Conservation (phyloP, 2,797 vertebrate genomes). For the Coilia nasus region DNA sequence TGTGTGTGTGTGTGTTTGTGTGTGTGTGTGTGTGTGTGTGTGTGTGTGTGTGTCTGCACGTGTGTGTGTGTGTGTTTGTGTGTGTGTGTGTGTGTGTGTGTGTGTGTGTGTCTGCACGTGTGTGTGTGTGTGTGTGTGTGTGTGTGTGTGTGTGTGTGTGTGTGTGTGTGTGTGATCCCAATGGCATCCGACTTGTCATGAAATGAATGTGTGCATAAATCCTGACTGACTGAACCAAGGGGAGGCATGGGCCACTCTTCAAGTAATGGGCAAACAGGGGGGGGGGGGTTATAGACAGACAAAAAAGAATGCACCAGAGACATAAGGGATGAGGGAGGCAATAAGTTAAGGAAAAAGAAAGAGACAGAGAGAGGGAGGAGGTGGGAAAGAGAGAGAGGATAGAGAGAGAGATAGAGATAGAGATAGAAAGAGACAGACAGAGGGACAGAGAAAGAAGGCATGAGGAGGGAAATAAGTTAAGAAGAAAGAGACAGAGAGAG, state of each 20-base stretch:
- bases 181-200: background rate
- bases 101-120: too few relatives aligned
- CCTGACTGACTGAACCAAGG: background rate
- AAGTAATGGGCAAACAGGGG: background rate
- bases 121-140: too few relatives aligned
- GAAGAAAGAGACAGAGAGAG: background rate
- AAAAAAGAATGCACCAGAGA: too few relatives aligned
- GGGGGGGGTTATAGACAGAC: background rate
- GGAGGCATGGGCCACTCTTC: background rate
- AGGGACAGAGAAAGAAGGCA: background rate
- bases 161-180: background rate
- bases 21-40: too few relatives aligned
- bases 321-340: too few relatives aligned
- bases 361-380: too few relatives aligned
- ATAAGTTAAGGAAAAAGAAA: too few relatives aligned
- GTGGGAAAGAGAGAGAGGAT: background rate
- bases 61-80: too few relatives aligned
- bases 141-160: too few relatives aligned
- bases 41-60: background rate
- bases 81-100: too few relatives aligned
- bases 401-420: background rate
- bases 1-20: too few relatives aligned
- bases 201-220: slow-evolving; percentile 1
- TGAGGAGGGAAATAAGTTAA: background rate
- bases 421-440: background rate